Evolutionary conservation across 2,888 invertebrate species (phyloP), one percentile per base, ranked within the genome.

Genomic region (Arctia plantaginis): DNA sequence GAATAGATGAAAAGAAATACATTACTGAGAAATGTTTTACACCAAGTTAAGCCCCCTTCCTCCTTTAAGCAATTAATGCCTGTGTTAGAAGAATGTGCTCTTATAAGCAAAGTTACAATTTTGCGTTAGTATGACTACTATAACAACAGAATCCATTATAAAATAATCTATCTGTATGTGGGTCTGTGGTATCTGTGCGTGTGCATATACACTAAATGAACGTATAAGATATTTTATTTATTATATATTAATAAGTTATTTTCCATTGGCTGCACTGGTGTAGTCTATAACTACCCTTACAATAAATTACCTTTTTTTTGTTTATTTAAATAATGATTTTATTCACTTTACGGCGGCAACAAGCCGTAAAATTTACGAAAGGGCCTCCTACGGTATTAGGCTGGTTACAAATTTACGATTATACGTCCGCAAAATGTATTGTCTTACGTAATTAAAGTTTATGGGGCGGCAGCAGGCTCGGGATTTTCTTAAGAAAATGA

Each of bases 301-400:
- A 27, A 68, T 71, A 71, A 71, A 44, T 71, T n/a, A 41, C 23
- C 23, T 70, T 66, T 59, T 75, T 74, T 74, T 71, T 74, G 66
- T 75, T 47, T 70, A 76, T 82, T 82, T 82, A 84, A 85, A 87
- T 86, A 88, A 86, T 86, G 81, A 83, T 86, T 85, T 87, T 85
- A 87, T 86, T 88, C 79, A 85, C 78, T 80, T 90, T 89, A 89
- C 80, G 47, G 76, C 76, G 76, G 73, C 80, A 86, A 85, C 84
- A 83, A 71, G 71, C 83, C 80, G 84, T 89, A 87, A 88, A 88
- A 72, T 82, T 71, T 68, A 74, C 79, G 82, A 77, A 78, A 74
- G 39, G 77, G 76, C 86, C 86, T 82, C 85, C 85, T 84, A 82
- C 79, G 74, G 84, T 35, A 77, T 84, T 71, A 82, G 82, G 80